Conservation (phyloP, 2,113 vertebrate species). For the Lontra canadensis region DNA sequence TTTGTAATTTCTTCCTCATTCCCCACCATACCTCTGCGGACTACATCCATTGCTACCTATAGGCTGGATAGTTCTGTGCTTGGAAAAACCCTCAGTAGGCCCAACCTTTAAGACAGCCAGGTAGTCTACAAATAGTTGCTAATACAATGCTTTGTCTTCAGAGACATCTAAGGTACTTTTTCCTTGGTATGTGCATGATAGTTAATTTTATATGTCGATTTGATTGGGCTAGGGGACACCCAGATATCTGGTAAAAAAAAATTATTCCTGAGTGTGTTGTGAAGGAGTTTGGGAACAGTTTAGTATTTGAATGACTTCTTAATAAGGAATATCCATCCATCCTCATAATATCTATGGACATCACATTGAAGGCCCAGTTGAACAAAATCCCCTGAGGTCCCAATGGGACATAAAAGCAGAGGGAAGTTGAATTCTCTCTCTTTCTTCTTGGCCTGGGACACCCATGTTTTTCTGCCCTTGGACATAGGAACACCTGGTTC, state of each 20-base stretch:
- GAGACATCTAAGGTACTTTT: background rate
- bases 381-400: background rate
- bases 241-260: background rate
- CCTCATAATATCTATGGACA: background rate
- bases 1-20: background rate
- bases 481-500: background rate
- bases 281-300: background rate
- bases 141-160: background rate
- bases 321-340: background rate
- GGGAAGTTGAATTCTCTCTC: background rate
- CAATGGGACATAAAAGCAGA: background rate
- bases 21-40: too few species aligned
- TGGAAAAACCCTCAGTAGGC: background rate
- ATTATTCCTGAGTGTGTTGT: background rate
- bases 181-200: background rate
- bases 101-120: background rate
- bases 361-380: background rate
- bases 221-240: background rate
- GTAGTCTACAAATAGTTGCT: background rate
- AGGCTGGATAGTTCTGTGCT: background rate
- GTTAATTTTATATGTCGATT: background rate
- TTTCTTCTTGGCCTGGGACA: background rate
- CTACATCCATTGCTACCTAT: background rate
- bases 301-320: background rate
- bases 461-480: background rate